phyloP scores from a whole-genome alignment of 2,888 invertebrate species.

The Andrena marginata region DNA sequence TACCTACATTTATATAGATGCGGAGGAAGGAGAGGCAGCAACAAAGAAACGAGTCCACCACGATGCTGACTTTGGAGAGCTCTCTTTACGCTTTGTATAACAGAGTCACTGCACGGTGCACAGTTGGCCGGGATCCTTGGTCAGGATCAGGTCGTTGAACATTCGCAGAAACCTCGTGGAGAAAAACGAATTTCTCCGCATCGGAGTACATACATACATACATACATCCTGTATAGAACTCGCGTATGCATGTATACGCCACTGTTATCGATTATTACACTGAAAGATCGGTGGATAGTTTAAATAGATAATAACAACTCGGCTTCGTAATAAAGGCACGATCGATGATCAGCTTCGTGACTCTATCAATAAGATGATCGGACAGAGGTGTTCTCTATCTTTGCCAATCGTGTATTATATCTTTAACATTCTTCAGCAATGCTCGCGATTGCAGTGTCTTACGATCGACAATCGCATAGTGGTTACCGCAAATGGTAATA shows the following conservation, averaged over 20 bases:
- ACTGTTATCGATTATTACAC: too few species aligned
- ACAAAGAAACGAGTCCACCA: conserved; percentile 38
- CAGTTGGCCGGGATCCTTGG: conserved; percentile 78
- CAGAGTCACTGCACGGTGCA: conserved; percentile 70
- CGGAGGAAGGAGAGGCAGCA: conserved; percentile 41
- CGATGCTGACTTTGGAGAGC: conserved; percentile 62
- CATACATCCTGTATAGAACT: not conserved
- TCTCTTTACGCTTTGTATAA: conserved; percentile 74
- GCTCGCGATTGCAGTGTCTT: conserved; percentile 68
- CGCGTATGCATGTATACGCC: not conserved
- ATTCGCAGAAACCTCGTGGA: not conserved
- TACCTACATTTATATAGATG: not conserved
- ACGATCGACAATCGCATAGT: conserved; percentile 85
- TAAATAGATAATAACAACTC: not conserved
- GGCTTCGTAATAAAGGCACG: not conserved
- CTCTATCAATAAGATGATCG: conserved; percentile 19
- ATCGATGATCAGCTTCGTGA: not conserved
- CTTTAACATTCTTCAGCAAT: conserved; percentile 35
- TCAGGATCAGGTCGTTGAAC: conserved; percentile 57
- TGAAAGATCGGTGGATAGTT: not conserved
- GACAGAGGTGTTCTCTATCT: not conserved
- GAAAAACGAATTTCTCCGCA: not conserved
- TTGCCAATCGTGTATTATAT: conserved; percentile 7
- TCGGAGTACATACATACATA: not conserved
- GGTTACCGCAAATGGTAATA: conserved; percentile 84